Percentiles rank a stretch among this genome's conserved stretches.
phyloP scores from a whole-genome alignment of 2,888 invertebrate species.

The Lymantria monacha region DNA sequence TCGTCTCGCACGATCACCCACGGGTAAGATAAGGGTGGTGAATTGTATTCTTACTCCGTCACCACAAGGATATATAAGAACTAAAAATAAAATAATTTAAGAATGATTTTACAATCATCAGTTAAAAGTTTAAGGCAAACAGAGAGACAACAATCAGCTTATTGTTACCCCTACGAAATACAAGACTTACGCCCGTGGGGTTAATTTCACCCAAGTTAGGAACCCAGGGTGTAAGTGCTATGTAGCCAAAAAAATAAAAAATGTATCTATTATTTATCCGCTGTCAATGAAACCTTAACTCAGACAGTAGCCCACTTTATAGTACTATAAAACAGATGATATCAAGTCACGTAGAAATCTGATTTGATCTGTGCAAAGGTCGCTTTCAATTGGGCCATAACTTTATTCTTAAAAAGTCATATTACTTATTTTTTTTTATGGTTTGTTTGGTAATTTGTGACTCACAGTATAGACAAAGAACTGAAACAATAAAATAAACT shows the following conservation, averaged over 20 bases:
- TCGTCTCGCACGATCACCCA: too few species aligned
- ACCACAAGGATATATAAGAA: too few species aligned
- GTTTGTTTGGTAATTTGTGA: neutral
- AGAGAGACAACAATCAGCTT: too few species aligned
- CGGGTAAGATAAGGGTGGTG: too few species aligned
- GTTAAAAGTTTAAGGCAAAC: too few species aligned
- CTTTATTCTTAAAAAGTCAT: slow-evolving; percentile 32
- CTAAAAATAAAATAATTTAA: too few species aligned
- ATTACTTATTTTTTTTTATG: slow-evolving; percentile 1
- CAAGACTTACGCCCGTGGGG: too few species aligned
- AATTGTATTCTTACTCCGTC: too few species aligned
- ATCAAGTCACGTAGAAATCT: slow-evolving; percentile 61
- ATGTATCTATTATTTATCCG: slow-evolving; percentile 3
- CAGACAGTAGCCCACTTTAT: slow-evolving; percentile 22
- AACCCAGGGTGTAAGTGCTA: too few species aligned
- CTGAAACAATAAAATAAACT: neutral
- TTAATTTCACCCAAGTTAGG: too few species aligned
- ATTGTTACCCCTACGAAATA: too few species aligned
- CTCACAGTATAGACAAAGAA: neutral
- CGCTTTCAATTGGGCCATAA: slow-evolving; percentile 36
- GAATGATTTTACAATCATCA: too few species aligned
- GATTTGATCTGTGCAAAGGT: slow-evolving; percentile 49
- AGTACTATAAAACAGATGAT: slow-evolving; percentile 40
- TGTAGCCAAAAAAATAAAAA: neutral
- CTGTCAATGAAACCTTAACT: slow-evolving; percentile 30